phyloP scores from a whole-genome alignment of 2,888 invertebrate genomes.

The Leptinotarsa rubiginosa region DNA sequence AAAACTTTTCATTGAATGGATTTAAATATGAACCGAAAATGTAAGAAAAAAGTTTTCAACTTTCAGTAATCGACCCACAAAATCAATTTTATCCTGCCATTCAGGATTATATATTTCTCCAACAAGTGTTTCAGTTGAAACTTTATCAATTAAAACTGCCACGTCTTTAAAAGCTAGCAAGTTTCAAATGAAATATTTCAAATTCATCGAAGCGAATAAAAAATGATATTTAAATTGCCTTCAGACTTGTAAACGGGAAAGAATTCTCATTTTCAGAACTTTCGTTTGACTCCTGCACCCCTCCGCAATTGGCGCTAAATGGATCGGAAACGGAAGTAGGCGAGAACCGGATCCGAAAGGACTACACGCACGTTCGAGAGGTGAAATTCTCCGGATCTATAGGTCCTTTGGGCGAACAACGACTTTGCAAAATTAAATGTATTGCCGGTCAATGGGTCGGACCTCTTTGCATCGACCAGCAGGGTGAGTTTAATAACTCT shows the following conservation, averaged over 20 bases:
- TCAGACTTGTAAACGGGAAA: not conserved
- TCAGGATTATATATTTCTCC: too few species aligned
- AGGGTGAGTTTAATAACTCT: conserved; percentile 69
- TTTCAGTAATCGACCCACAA: too few species aligned
- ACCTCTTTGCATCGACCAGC: conserved; percentile 80
- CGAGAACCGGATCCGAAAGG: conserved; percentile 61
- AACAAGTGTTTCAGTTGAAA: too few species aligned
- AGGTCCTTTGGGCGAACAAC: conserved; percentile 77
- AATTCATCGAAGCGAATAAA: not conserved
- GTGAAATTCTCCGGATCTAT: conserved; percentile 83
- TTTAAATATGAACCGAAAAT: too few species aligned
- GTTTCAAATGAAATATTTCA: not conserved
- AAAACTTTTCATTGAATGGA: too few species aligned
- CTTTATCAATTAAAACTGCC: too few species aligned
- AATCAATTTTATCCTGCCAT: too few species aligned
- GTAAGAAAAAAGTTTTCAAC: too few species aligned
- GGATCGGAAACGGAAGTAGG: conserved; percentile 64
- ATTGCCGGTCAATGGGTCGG: conserved; percentile 88
- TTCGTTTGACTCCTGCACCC: conserved; percentile 64
- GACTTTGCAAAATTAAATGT: conserved; percentile 86
- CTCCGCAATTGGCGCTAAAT: conserved; percentile 65
- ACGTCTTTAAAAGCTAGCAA: not conserved
- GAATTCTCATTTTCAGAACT: conserved; percentile 53
- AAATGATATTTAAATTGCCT: not conserved
- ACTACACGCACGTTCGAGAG: conserved; percentile 67